Base-by-base conservation (phyloP, 2,888 invertebrate genomes). In the Agrenia bidenticulata region DNA sequence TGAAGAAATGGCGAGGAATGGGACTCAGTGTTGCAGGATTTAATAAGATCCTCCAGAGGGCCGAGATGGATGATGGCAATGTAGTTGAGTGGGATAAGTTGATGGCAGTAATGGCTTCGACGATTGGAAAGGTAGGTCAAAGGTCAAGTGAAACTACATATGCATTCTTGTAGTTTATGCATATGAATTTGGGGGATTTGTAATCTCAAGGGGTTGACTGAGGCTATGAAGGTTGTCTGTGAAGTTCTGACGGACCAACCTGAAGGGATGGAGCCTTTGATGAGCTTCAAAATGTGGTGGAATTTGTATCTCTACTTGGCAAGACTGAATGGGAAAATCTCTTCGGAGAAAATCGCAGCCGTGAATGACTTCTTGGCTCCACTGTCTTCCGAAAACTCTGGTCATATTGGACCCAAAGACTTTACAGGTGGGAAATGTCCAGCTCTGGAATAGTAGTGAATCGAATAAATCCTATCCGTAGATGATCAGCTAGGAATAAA, bases 401-500 rank as follows among this genome's bases (percentile, higher is more conserved):
- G 57, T 2, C 17, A 17, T 15, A 41, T 57, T 41, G 57, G 57
- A 41, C 57, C 57, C n/a, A 57, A 41, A 21, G 57, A 57, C 42
- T 57, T 39, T 19, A 57, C 57, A 17, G 15, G 17, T 39, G 23
- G 17, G 2, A 2, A 11, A 41, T 57, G 57, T 57, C 57, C 41
- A 7, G 41, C 51, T 13, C 24, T 51, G 13, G 23, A 51, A 24
- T 51, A n/a, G n/a, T n/a, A n/a, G n/a, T n/a, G n/a, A n/a, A n/a
- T n/a, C n/a, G n/a, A n/a, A n/a, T n/a, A n/a, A n/a, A n/a, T n/a
- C n/a, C n/a, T n/a, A n/a, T n/a, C n/a, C n/a, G n/a, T n/a, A n/a
- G n/a, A n/a, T n/a, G n/a, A n/a, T n/a, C n/a, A n/a, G n/a, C n/a
- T n/a, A n/a, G n/a, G n/a, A n/a, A n/a, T n/a, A n/a, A n/a, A n/a